Evolutionary conservation across 2,113 vertebrate species (phyloP).

Genomic region (Thermophis baileyi): DNA sequence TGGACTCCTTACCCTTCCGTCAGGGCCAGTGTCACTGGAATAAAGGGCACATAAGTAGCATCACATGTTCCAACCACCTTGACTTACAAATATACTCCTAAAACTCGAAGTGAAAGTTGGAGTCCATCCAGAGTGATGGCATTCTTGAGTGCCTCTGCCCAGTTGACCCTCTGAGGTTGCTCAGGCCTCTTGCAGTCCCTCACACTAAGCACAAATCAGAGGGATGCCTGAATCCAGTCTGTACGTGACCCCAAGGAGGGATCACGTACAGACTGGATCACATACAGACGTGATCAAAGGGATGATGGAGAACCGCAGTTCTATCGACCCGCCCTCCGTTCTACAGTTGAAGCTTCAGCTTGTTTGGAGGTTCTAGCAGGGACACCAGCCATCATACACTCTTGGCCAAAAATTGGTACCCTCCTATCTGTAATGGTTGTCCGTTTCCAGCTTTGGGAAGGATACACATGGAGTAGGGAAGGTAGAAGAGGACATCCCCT

Average conservation of each 20-base stretch:
- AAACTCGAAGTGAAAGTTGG: not conserved
- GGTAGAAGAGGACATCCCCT: not conserved
- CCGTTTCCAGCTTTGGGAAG: not conserved
- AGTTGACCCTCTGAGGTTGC: not conserved
- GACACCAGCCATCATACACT: not conserved
- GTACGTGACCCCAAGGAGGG: not conserved
- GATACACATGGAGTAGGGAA: not conserved
- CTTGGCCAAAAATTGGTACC: not conserved
- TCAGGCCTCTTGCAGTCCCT: not conserved
- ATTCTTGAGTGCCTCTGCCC: not conserved
- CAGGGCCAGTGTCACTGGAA: not conserved
- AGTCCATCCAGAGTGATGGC: not conserved
- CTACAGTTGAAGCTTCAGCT: not conserved
- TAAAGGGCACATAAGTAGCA: not conserved
- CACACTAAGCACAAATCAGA: not conserved
- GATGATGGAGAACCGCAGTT: not conserved
- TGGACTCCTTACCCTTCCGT: not conserved
- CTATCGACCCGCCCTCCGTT: not conserved
- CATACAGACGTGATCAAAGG: too few relatives aligned
- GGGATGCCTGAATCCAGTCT: not conserved
- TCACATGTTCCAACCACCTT: not conserved
- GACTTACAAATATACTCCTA: not conserved
- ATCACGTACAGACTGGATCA: too few relatives aligned
- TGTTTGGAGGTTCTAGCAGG: not conserved
- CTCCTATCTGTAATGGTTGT: not conserved